These are phyloP conservation scores for Hemitrygon akajei DNA, from an alignment of 2,797 vertebrate genomes.

Conservation along the genomic window DNA sequence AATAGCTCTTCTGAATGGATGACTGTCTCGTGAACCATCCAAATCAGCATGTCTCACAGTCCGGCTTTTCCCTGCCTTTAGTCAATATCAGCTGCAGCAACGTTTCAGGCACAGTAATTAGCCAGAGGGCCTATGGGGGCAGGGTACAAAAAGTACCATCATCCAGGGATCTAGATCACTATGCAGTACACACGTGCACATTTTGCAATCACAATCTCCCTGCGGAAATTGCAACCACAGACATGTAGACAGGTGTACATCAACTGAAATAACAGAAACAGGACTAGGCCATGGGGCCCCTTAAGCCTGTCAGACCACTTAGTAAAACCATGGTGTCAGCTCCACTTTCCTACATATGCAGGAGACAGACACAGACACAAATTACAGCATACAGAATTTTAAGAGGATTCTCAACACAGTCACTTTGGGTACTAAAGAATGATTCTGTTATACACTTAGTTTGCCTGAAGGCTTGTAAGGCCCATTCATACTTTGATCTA, in stretches of 20 bases:
- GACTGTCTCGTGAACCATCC: neutral
- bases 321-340: too few relatives aligned
- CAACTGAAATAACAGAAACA: neutral
- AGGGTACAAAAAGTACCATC: neutral
- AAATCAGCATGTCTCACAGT: neutral
- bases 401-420: neutral
- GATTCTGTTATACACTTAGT: neutral
- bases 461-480: neutral
- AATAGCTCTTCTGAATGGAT: neutral
- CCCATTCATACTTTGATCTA: neutral
- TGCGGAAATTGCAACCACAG: neutral
- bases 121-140: neutral
- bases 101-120: neutral
- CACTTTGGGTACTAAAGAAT: neutral
- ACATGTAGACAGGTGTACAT: neutral
- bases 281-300: too few relatives aligned
- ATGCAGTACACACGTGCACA: neutral
- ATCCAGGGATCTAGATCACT: neutral
- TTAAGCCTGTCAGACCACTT: too few relatives aligned
- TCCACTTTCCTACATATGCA: too few relatives aligned
- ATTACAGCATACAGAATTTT: neutral
- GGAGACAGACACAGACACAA: neutral
- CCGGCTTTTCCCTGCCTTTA: too few relatives aligned
- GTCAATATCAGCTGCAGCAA: neutral
- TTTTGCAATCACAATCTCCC: neutral